phyloP scores from a whole-genome alignment of 2,888 invertebrate species.

The Noctua pronuba region DNA sequence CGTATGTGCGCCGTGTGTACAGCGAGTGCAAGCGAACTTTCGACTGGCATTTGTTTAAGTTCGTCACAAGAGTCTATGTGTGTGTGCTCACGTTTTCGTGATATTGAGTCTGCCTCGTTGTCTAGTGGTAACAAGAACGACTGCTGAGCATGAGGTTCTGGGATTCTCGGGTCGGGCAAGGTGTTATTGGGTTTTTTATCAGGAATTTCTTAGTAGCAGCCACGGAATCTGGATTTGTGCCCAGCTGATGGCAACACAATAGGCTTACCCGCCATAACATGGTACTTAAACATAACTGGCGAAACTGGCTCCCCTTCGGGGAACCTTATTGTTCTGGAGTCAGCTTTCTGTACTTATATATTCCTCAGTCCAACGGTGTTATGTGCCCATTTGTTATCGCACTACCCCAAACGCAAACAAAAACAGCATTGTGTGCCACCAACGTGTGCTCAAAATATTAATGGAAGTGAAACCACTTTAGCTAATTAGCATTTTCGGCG shows the following conservation, averaged over 20 bases:
- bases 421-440: constrained; percentile 21
- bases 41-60: neutral
- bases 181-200: neutral
- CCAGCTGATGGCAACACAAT: neutral
- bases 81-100: neutral
- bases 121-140: neutral
- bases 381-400: constrained; percentile 14
- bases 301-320: neutral
- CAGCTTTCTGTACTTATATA: constrained; percentile 22
- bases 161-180: neutral
- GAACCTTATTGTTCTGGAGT: neutral
- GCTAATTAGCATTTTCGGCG: constrained; percentile 26
- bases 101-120: neutral
- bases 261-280: neutral
- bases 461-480: constrained; percentile 32
- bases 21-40: neutral
- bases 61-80: neutral
- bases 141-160: neutral
- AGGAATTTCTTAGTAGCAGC: neutral
- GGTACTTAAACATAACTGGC: neutral
- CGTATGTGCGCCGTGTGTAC: no score
- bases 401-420: constrained; percentile 37
- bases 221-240: neutral
- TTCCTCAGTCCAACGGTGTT: neutral
- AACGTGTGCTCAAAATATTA: constrained; percentile 23